A percentile compares a stretch with the other conserved stretches of the same genome.
phyloP scores from a whole-genome alignment of 2,888 invertebrate genomes.

The Tinea trinotella region DNA sequence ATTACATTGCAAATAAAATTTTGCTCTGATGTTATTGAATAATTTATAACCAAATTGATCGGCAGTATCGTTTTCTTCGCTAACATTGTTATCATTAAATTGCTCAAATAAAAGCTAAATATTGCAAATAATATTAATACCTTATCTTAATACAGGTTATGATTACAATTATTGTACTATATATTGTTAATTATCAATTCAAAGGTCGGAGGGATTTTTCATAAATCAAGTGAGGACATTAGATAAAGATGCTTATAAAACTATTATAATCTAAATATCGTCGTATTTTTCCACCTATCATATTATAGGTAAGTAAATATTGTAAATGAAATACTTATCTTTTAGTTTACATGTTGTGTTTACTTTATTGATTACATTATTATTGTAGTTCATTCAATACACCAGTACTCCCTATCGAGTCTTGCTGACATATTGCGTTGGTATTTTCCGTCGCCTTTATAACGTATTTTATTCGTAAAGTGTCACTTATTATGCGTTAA shows the following conservation, averaged over 20 bases:
- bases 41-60: neutral
- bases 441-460: conserved; percentile 4
- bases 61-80: too few relatives aligned
- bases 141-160: too few relatives aligned
- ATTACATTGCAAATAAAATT: conserved; percentile 1
- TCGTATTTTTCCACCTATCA: conserved; percentile 11
- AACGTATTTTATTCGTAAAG: too few relatives aligned
- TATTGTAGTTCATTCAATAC: conserved; percentile 22
- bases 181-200: neutral
- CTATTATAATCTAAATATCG: neutral
- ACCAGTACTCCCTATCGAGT: conserved; percentile 28
- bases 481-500: too few relatives aligned
- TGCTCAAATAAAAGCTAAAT: too few relatives aligned
- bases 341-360: conserved; percentile 1
- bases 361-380: conserved; percentile 10
- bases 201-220: neutral
- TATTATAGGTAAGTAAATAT: neutral
- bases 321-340: conserved; percentile 8
- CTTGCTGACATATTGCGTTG: conserved; percentile 1
- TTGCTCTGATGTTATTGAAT: neutral
- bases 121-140: too few relatives aligned
- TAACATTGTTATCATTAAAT: too few relatives aligned
- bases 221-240: too few relatives aligned
- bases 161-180: too few relatives aligned
- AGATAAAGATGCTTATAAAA: neutral